A percentile compares a stretch with the other conserved stretches of the same genome.
Conservation (phyloP, 37 sponge, comb jelly and placozoan genomes). For the Halichondria panicea region DNA sequence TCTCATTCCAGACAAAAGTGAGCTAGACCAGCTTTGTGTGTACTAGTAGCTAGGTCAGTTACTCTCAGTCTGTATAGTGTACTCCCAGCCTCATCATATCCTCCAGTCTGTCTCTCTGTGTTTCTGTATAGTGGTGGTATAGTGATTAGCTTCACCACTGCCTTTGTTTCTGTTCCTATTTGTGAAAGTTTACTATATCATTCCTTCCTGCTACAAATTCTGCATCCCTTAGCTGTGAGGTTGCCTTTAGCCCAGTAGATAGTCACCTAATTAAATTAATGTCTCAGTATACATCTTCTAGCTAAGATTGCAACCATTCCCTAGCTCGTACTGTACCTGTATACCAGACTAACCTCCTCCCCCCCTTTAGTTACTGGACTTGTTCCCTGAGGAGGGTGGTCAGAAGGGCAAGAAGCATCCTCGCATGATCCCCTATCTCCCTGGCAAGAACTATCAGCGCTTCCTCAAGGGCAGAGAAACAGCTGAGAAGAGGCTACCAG, state of each 20-base stretch:
- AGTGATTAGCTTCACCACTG: not conserved
- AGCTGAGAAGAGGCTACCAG: slow-evolving; percentile 83
- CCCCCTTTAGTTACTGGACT: slow-evolving; percentile 54
- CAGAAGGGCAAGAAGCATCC: slow-evolving; percentile 75
- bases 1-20: slow-evolving; percentile 83
- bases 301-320: not conserved
- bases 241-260: no score
- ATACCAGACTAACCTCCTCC: not conserved
- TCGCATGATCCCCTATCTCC: slow-evolving; percentile 78
- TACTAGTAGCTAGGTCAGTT: not conserved
- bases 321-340: not conserved
- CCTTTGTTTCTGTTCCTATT: no score
- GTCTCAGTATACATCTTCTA: no score
- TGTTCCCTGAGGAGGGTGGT: slow-evolving; percentile 83
- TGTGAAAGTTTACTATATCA: no score
- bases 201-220: no score
- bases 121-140: not conserved
- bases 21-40: not conserved
- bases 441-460: slow-evolving; percentile 60
- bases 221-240: no score
- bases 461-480: slow-evolving; percentile 73
- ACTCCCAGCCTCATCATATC: not conserved
- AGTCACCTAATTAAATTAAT: no score
- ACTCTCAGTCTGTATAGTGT: not conserved
- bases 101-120: not conserved